Percentiles rank a stretch among this genome's conserved stretches.
Evolutionary conservation across 2,113 vertebrate genomes (phyloP).

Genomic region (Hemiscyllium ocellatum): DNA sequence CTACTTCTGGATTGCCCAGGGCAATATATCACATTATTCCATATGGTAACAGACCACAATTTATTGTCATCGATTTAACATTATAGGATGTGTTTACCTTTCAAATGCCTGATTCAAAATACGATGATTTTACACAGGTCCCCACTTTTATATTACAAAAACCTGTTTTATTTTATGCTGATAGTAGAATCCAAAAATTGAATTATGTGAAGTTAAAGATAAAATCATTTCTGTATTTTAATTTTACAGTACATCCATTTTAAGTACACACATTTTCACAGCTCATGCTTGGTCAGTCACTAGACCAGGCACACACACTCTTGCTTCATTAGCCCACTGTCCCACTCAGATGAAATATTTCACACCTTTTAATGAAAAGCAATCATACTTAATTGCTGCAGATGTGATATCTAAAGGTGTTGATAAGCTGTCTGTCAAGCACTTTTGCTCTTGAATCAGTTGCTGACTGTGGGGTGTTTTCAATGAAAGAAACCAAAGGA

Average conservation of each 20-base stretch:
- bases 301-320: neutral
- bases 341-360: slow-evolving; percentile 5
- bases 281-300: neutral
- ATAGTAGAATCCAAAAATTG: neutral
- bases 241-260: slow-evolving; percentile 3
- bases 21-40: neutral
- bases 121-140: neutral
- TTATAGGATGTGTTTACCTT: neutral
- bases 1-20: neutral
- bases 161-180: neutral
- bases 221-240: neutral
- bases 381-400: slow-evolving; percentile 20
- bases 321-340: neutral
- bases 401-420: neutral
- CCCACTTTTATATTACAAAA: neutral
- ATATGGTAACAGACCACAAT: neutral
- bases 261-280: neutral
- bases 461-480: neutral
- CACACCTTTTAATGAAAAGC: slow-evolving; percentile 34
- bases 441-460: neutral
- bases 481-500: neutral
- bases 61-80: neutral
- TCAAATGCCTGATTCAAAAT: neutral
- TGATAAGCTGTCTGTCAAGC: slow-evolving; percentile 2
- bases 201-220: neutral